Base-by-base conservation (phyloP, 2,113 vertebrate species). In the Muscicapa adusta region DNA sequence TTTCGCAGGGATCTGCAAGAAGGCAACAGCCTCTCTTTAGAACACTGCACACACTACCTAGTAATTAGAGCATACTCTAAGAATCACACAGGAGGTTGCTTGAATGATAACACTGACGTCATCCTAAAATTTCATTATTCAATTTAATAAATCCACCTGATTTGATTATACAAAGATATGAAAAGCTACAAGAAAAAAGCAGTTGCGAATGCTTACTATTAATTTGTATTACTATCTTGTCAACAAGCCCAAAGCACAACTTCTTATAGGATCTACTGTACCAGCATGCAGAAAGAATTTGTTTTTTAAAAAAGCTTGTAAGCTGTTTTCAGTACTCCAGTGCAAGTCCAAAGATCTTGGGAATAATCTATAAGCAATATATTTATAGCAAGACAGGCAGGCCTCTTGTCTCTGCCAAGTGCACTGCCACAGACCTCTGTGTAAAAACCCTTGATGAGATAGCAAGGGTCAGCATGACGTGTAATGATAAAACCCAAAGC, bases 1-100 rank as follows among this genome's bases (percentile, higher is more conserved):
- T 98, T 98, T 67, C 99, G 98, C 75, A 99, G 98, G 10, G 99
- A 99, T 93, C 99, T 99, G 97, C 25, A 89, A 71, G 78, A 83
- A 95, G n/a, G 61, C 65, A 85, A 33, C 12, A 81, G 75, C 42
- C 65, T 54, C 53, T 70, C 54, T 82, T 88, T 62, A 94, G 82
- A 76, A 38, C 14, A 58, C 71, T 43, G 29, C 28, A 73, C 68
- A 47, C 6, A 5, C 54, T 48, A 28, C 43, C 11, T 18, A 9
- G 9, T 31, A 71, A 71, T 43, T 29, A 63, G 19, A 84, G 26
- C 9, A 76, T 8, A 51, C 25, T 45, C 31, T 26, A 24, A 3
- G 1, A 75, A 79, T 29, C 38, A 40, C 40, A 63, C 22, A 71
- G 36, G 26, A 67, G 19, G 14, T 51, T 74, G 29, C 36, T 36